Evolutionary conservation across 2,797 vertebrate genomes (phyloP).

Genomic region (Sebastes oblongus): DNA sequence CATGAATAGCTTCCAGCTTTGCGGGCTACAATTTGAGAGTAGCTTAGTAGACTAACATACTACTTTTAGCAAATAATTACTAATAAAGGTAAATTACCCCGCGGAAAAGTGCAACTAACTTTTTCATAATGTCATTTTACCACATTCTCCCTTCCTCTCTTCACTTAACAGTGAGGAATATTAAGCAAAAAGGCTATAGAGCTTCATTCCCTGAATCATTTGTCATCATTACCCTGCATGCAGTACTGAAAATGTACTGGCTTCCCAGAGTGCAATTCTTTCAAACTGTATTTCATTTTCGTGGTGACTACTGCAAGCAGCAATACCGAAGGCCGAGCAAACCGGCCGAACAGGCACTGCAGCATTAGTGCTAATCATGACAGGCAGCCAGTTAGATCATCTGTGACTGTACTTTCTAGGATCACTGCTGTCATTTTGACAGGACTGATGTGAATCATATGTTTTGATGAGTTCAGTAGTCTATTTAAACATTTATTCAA

Average conservation of each 20-base stretch:
- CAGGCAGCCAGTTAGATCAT: slow-evolving; percentile 6
- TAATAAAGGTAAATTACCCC: background rate
- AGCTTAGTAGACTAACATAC: background rate
- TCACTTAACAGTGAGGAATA: background rate
- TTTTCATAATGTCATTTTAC: background rate
- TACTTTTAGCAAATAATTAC: background rate
- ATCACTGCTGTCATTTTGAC: slow-evolving; percentile 13
- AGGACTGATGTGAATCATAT: slow-evolving; percentile 1
- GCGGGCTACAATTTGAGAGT: background rate
- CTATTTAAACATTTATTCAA: slow-evolving; percentile 8
- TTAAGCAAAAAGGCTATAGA: slow-evolving; percentile 21
- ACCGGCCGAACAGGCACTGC: background rate
- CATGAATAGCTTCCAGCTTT: background rate
- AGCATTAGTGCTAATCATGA: slow-evolving; percentile 11
- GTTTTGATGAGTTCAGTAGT: slow-evolving; percentile 16
- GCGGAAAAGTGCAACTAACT: background rate
- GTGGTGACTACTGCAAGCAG: background rate
- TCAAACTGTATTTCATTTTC: slow-evolving; percentile 8
- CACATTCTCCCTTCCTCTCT: background rate
- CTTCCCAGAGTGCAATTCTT: slow-evolving; percentile 10
- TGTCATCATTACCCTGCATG: slow-evolving; percentile 43
- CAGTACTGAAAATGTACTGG: background rate
- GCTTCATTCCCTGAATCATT: slow-evolving; percentile 26
- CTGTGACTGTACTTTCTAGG: background rate
- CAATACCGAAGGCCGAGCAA: background rate